Conservation (phyloP, 2,888 invertebrate species). For the Parochlus steinenii region DNA sequence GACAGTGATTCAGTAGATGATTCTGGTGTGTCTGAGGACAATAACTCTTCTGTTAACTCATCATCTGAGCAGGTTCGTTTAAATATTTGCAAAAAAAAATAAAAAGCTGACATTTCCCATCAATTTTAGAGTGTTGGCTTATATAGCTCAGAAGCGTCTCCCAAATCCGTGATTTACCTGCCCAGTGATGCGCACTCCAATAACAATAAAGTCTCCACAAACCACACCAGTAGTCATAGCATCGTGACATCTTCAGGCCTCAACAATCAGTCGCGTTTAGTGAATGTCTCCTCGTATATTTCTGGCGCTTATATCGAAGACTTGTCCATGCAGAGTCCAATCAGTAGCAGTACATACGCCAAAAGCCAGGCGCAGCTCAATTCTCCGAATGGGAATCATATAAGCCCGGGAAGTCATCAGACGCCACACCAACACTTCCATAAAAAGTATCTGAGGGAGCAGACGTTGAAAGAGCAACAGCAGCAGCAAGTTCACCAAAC, state of each 20-base stretch:
- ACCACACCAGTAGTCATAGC: too few relatives aligned
- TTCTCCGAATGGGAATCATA: too few relatives aligned
- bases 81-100: neutral
- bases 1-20: slow-evolving; percentile 37
- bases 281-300: too few relatives aligned
- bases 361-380: too few relatives aligned
- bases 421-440: slow-evolving; percentile 24
- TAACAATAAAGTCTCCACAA: slow-evolving; percentile 5
- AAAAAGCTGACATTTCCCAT: neutral
- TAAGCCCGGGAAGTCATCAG: too few relatives aligned
- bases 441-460: slow-evolving; percentile 27
- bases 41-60: slow-evolving; percentile 28
- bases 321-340: neutral
- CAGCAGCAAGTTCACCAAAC: slow-evolving; percentile 19
- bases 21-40: slow-evolving; percentile 32
- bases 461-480: slow-evolving; percentile 7
- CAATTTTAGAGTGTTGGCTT: neutral
- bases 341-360: slow-evolving; percentile 3
- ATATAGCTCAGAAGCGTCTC: slow-evolving; percentile 1
- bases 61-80: slow-evolving; percentile 15
- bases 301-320: too few relatives aligned
- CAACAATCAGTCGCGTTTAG: too few relatives aligned
- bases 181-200: too few relatives aligned
- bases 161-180: slow-evolving; percentile 7
- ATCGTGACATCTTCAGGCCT: too few relatives aligned